Base-by-base conservation (phyloP, 2,797 vertebrate genomes). In the Antrozous pallidus region DNA sequence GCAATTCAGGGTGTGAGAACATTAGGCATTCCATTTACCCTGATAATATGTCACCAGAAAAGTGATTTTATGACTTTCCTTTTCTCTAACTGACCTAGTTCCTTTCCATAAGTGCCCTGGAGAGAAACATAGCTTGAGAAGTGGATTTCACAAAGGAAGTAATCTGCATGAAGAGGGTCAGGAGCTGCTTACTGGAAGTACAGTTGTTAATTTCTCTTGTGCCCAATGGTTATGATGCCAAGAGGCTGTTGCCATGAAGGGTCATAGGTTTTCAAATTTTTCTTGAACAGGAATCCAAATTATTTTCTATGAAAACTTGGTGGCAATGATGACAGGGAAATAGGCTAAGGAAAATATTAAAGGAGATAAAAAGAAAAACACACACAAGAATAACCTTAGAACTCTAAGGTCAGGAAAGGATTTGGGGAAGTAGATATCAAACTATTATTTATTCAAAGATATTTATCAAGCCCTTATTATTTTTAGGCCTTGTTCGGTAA, bases 11-110 rank as follows among this genome's bases (percentile, higher is more conserved):
- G 49, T 51, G 20, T 78, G 85, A 73, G 79, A 77, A 61, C 5
- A 83, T 31, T 24, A 54, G 16, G 18, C 26, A 79, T 13, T 47
- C 58, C 40, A 47, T 85, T 91, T 97, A 63, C 74, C 45, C 56
- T 75, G 4, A 51, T 61, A 18, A 18, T 47, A 45, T 88, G 79
- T 45, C 63, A 86, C 31, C 54, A 93, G 69, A 40, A 95, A 95
- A 93, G 36, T 28, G 17, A 81, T 78, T 94, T 92, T 38, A 73
- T 79, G 73, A 85, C 38, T 94, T 91, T 65, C 10, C 6, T 88
- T 84, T 93, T 75, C 79, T 92, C 69, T 78, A 71, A 77, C 42
- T 87, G 69, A 75, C 28, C 7, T 42, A 51, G 14, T 45, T 9
- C 8, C 10, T 81, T 91, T 80, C 54, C 67, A 22, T 49, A 83